Conservation (phyloP, 2,113 vertebrate species). For the Anhinga rufa region DNA sequence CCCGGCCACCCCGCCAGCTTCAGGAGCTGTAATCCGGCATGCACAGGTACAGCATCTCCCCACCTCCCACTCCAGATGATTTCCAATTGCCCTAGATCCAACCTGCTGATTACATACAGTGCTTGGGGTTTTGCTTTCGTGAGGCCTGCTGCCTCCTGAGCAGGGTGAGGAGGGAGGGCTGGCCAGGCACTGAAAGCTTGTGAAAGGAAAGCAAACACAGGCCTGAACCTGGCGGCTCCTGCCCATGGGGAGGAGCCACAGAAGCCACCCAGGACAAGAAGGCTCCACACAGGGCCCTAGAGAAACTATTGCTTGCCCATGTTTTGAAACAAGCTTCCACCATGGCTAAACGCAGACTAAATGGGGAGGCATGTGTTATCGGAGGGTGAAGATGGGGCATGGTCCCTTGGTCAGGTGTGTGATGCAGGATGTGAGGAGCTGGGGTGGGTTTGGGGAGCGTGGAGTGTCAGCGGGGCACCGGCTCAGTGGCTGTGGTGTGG, state of each 20-base stretch:
- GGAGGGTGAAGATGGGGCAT: neutral
- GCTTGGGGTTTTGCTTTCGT: neutral
- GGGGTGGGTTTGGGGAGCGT: neutral
- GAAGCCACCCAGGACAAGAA: constrained; percentile 25
- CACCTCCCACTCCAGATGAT: neutral
- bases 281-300: neutral
- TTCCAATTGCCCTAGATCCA: constrained; percentile 54
- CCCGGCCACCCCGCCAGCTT: neutral
- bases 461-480: neutral
- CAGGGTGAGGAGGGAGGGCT: neutral
- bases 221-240: constrained; percentile 18
- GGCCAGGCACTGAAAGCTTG: neutral
- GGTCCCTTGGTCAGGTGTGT: accelerated
- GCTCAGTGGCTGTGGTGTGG: accelerated
- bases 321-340: neutral
- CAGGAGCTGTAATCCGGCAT: accelerated
- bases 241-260: neutral
- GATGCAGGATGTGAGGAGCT: accelerated
- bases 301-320: neutral
- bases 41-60: neutral
- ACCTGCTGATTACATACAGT: neutral
- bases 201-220: constrained; percentile 25
- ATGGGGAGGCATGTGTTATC: accelerated
- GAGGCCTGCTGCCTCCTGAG: neutral
- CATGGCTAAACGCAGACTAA: neutral